phyloP scores from a whole-genome alignment of 2,888 invertebrate species.

The Cylloceria caligata region DNA sequence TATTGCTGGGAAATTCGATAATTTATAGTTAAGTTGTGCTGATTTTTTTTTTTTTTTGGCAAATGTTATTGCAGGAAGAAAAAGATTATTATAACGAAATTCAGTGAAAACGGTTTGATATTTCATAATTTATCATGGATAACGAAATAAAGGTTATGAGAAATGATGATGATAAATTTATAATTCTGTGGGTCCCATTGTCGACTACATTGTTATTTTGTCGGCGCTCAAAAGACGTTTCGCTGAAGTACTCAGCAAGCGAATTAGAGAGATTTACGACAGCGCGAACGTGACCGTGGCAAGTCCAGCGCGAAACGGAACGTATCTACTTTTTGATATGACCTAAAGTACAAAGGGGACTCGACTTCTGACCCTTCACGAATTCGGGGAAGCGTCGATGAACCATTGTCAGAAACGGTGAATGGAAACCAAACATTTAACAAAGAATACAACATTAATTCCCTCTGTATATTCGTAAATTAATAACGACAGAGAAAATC shows the following conservation, averaged over 20 bases:
- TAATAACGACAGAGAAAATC: neutral
- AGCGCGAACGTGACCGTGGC: constrained; percentile 76
- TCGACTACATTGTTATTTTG: neutral
- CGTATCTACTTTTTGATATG: constrained; percentile 53
- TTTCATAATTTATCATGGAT: neutral
- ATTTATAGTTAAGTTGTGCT: neutral
- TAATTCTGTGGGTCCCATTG: neutral
- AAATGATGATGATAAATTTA: neutral
- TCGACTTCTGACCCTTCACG: constrained; percentile 8
- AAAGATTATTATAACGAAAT: neutral
- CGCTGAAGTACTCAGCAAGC: constrained; percentile 75
- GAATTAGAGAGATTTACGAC: constrained; percentile 80
- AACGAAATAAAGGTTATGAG: neutral
- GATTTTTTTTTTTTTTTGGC: neutral
- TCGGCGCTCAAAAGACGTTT: neutral
- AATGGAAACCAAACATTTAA: constrained; percentile 6
- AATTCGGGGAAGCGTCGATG: constrained; percentile 3
- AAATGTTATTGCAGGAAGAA: neutral
- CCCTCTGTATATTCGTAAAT: neutral
- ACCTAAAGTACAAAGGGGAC: neutral
- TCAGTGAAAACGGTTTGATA: neutral
- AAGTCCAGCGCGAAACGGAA: constrained; percentile 43
- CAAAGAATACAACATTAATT: neutral
- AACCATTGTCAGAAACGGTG: constrained; percentile 30
- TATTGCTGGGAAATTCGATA: neutral